Conservation (phyloP, 2,113 vertebrate genomes). For the Hypomesus transpacificus region DNA sequence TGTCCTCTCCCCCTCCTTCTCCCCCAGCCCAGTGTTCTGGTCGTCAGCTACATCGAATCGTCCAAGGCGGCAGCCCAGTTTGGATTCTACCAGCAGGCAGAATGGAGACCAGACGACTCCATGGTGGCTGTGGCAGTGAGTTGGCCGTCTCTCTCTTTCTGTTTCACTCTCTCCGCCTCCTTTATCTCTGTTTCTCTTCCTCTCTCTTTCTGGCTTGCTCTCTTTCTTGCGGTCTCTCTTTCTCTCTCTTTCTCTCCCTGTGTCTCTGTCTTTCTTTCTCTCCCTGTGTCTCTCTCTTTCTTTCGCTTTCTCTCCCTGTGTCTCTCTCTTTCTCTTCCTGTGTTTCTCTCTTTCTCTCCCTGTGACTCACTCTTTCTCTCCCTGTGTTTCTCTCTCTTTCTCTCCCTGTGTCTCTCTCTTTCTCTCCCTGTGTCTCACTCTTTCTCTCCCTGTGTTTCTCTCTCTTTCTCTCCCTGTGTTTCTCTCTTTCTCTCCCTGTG, state of each 20-base stretch:
- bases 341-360: background rate
- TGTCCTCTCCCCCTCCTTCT: conserved; percentile 18
- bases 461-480: too few relatives aligned
- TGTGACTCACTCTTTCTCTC: background rate
- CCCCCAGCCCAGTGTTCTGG: conserved; percentile 91
- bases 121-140: conserved; percentile 97
- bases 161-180: background rate
- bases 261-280: background rate
- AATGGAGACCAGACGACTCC: conserved; percentile 92
- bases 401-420: background rate
- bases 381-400: background rate
- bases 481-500: too few relatives aligned
- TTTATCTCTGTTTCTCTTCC: background rate
- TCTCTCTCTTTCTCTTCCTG: background rate
- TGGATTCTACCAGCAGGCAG: conserved; percentile 85
- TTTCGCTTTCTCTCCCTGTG: background rate
- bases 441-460: too few relatives aligned
- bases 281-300: background rate
- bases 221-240: background rate
- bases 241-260: background rate
- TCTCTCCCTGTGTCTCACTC: background rate
- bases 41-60: conserved; percentile 92
- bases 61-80: conserved; percentile 87
- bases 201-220: background rate
- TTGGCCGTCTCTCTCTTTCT: conserved; percentile 20